Evolutionary conservation across 2,113 vertebrate species (phyloP).

Genomic region (Australoheros scitulus): DNA sequence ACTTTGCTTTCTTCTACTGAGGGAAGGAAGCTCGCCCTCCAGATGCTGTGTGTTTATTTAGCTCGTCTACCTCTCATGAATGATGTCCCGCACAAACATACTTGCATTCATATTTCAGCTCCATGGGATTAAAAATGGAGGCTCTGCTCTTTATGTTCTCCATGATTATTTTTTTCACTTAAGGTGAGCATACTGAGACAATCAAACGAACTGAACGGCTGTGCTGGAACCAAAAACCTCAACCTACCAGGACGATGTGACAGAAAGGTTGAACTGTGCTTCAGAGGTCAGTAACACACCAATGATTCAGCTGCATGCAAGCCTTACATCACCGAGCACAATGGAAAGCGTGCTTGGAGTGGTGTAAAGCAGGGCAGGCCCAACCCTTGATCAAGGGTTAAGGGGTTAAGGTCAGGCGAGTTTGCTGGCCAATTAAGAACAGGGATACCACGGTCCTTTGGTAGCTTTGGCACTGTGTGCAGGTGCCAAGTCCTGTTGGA

Average conservation of each 20-base stretch:
- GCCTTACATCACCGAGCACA: too few relatives aligned
- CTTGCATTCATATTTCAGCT: neutral
- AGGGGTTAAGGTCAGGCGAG: too few relatives aligned
- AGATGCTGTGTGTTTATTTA: neutral
- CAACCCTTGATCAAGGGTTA: too few relatives aligned
- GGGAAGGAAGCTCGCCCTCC: neutral
- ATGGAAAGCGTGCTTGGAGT: too few relatives aligned
- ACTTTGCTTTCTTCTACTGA: fast-evolving
- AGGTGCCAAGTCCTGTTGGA: too few relatives aligned
- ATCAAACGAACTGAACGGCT: neutral
- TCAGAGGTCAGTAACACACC: constrained; percentile 79
- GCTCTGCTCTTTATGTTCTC: neutral
- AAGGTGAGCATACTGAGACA: neutral
- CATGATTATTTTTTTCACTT: too few relatives aligned
- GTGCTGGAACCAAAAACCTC: constrained; percentile 17
- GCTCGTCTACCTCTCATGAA: neutral
- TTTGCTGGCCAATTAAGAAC: too few relatives aligned
- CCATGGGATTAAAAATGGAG: neutral
- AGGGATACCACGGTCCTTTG: too few relatives aligned
- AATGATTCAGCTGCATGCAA: too few relatives aligned
- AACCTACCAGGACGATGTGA: constrained; percentile 85
- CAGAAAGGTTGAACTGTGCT: constrained; percentile 85
- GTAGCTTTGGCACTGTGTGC: too few relatives aligned
- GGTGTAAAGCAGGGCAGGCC: too few relatives aligned
- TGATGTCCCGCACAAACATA: neutral